Conservation (phyloP, 1,140 invertebrate genomes). For the Solenopsis invicta region DNA sequence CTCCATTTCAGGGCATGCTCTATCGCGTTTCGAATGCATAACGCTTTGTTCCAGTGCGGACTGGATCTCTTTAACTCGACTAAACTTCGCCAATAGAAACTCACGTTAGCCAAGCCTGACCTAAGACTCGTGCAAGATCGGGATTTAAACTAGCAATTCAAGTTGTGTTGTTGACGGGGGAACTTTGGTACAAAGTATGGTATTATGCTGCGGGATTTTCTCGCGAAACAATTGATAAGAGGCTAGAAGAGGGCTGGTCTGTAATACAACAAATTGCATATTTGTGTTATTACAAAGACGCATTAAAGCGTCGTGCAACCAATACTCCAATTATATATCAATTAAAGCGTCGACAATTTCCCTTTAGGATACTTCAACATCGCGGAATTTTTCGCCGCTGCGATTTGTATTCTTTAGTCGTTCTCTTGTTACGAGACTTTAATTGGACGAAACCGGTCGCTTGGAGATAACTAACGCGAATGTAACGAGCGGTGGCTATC, state of each 20-base stretch:
- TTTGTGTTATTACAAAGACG: not conserved
- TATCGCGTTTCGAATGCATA: slow-evolving; percentile 31
- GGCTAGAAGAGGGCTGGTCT: not conserved
- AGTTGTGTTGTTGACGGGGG: slow-evolving; percentile 34
- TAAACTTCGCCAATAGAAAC: slow-evolving; percentile 60
- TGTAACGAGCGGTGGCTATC: slow-evolving; percentile 31
- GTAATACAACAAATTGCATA: not conserved
- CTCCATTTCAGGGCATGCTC: not conserved
- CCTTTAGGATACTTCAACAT: slow-evolving; percentile 2
- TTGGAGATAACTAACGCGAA: slow-evolving; percentile 47
- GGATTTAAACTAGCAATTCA: slow-evolving; percentile 53
- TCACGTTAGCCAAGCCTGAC: slow-evolving; percentile 50
- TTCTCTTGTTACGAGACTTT: slow-evolving; percentile 45
- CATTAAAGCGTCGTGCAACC: not conserved
- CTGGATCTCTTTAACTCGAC: slow-evolving; percentile 53
- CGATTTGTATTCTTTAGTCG: slow-evolving; percentile 41
- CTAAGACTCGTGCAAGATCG: slow-evolving; percentile 45
- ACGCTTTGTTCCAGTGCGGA: slow-evolving; percentile 15
- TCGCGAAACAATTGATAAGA: slow-evolving; percentile 1
- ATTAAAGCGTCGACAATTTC: slow-evolving; percentile 18
- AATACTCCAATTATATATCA: slow-evolving; percentile 29
- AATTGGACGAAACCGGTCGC: slow-evolving; percentile 61
- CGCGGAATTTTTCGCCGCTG: slow-evolving; percentile 13
- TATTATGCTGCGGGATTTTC: not conserved
- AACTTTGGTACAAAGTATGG: slow-evolving; percentile 18